phyloP scores from a whole-genome alignment of 2,113 vertebrate genomes.

The Hypanus sabinus region DNA sequence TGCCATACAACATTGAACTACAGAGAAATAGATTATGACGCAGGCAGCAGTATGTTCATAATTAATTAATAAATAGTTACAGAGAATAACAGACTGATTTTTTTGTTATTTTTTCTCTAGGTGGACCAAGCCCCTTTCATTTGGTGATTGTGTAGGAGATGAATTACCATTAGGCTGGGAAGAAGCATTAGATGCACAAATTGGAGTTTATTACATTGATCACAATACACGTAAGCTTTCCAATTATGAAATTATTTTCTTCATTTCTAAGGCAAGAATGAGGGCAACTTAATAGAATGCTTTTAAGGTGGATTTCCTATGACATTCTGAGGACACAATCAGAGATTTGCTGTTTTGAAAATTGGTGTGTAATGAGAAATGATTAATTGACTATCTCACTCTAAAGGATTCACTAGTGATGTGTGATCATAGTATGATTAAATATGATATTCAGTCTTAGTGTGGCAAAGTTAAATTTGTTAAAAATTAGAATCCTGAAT shows the following conservation, averaged over 20 bases:
- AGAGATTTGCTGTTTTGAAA: too few relatives aligned
- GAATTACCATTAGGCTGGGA: constrained; percentile 95
- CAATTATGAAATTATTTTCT: not conserved
- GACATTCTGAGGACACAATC: too few relatives aligned
- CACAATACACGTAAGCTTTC: constrained; percentile 89
- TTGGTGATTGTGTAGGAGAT: constrained; percentile 95
- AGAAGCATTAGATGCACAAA: constrained; percentile 81
- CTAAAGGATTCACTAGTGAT: too few relatives aligned
- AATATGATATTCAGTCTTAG: too few relatives aligned
- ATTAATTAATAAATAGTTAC: not conserved
- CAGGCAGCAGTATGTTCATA: not conserved
- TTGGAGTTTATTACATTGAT: constrained; percentile 94
- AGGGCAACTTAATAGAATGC: too few relatives aligned
- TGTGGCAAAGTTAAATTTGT: too few relatives aligned
- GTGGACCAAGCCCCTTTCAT: constrained; percentile 93
- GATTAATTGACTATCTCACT: too few relatives aligned
- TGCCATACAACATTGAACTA: not conserved
- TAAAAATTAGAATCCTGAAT: too few relatives aligned
- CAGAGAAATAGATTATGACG: not conserved
- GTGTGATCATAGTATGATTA: too few relatives aligned
- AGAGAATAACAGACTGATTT: not conserved
- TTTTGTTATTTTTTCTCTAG: constrained; percentile 57
- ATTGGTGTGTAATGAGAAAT: too few relatives aligned
- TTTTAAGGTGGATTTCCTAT: too few relatives aligned
- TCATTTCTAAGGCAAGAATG: not conserved